Evolutionary conservation across 2,888 invertebrate genomes (phyloP), one percentile per base, ranked within the genome.

Genomic region (Orthosia incerta): DNA sequence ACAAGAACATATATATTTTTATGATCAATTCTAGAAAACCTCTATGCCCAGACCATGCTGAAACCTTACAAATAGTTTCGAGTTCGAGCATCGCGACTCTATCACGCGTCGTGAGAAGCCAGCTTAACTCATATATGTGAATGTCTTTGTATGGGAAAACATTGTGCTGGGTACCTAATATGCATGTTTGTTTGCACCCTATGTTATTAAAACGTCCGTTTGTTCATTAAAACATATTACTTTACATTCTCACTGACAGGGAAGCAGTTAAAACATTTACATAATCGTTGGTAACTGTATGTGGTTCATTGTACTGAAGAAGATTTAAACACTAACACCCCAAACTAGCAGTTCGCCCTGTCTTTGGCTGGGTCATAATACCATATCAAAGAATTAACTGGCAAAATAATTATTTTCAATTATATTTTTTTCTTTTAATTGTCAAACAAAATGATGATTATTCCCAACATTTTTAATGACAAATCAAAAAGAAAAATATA

Each of bases 171-270:
- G 45, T 53, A 15, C 39, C 39, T 39, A 39, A 4, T 59, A 15
- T 57, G 71, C 71, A 71, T 71, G 71, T 74, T 26, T 71, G 74
- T 71, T 71, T 57, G 71, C 50, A 60, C 7, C 60, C 50, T 59
- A 7, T 68, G 50, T 15, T 26, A 45, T 45, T 45, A 50, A 26
- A 45, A 39, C 31, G 39, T 74, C 60, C 39, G 15, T 59, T 45
- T 45, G 11, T 51, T 12, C 26, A 45, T 51, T 45, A 23, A 16
- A 39, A 7, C 39, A n/a, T 56, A 55, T 26, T 18, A 26, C 26
- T 46, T n/a, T 71, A 20, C 26, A 71, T 39, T 50, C 15, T 31
- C 11, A 23, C 18, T 20, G 2, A 16, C n/a, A 5, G 5, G 20
- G n/a, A 59, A 15, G n/a, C 39, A 59, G 15, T 39, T 7, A 13